Evolutionary conservation across 2,888 invertebrate genomes (phyloP).

Genomic region (Pheosia tremula): DNA sequence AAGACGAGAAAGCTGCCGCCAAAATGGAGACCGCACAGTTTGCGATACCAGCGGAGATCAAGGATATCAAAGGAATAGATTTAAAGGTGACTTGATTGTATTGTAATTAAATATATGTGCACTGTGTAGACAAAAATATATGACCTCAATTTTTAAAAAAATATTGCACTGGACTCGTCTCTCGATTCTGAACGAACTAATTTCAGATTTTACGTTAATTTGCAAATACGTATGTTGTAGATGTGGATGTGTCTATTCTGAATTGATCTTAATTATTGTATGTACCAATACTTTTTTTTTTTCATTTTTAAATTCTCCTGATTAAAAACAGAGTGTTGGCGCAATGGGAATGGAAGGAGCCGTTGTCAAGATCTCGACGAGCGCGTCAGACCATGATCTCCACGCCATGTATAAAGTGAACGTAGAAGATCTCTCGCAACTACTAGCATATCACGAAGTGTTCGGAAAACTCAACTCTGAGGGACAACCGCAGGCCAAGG

Average conservation of each 20-base stretch:
- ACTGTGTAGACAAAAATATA: no score
- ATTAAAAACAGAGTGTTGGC: conserved; percentile 60
- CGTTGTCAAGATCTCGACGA: conserved; percentile 89
- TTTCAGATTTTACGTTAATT: no score
- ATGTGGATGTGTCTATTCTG: no score
- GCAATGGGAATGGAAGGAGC: conserved; percentile 87
- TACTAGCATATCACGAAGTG: conserved; percentile 94
- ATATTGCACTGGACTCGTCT: no score
- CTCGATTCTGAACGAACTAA: no score
- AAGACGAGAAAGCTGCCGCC: conserved; percentile 80
- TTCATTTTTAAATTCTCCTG: no score
- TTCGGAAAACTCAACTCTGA: conserved; percentile 81
- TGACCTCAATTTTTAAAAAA: no score
- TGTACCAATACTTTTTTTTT: no score
- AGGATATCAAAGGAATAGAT: conserved; percentile 79
- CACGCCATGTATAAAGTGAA: conserved; percentile 93
- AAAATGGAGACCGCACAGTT: conserved; percentile 78
- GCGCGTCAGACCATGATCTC: conserved; percentile 88
- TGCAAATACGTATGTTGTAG: no score
- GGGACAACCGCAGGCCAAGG: conserved; percentile 69
- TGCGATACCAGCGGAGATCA: conserved; percentile 75
- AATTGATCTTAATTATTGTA: no score
- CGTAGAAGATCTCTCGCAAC: conserved; percentile 93
- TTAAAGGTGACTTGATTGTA: conserved; percentile 60
- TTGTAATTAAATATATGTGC: no score